Base-by-base conservation (phyloP, 2,888 invertebrate species). In the Nemapogon koenigi region DNA sequence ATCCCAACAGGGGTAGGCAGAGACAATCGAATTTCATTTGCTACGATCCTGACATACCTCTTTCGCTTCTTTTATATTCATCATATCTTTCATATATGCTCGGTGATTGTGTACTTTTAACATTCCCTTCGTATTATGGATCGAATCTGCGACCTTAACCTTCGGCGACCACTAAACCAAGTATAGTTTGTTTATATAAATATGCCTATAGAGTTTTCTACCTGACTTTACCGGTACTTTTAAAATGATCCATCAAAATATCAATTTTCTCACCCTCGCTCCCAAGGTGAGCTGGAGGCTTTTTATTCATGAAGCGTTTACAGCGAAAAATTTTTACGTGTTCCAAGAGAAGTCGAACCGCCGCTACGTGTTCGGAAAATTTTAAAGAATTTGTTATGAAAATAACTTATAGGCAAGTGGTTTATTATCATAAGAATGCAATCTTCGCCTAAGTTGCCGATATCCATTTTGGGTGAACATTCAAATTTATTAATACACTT, bases 271-370 rank as follows among this genome's bases (percentile, higher is more conserved):
- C 51, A 42, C 49, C 46, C 47, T 40, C 47, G 42, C 47, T 51
- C 51, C 52, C 52, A 49, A 55, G 50, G 57, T 54, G 53, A 49
- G 53, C 52, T 47, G 47, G 49, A 49, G 50, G 46, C 48, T 58
- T 38, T 59, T 59, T 59, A 66, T 66, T 64, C 67, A 54, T 52
- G 49, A 50, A 57, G 50, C 59, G 62, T 53, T 53, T 52, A 52
- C 44, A 42, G 43, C 49, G 47, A 33, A 33, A n/a, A 16, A 33
- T 19, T 31, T 31, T 31, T 19, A 33, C 33, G 33, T 33, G 33
- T 33, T 18, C 33, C 46, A 53, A 48, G 51, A 51, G 52, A 58
- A 61, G 62, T 61, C 61, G 56, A 63, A 60, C 52, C 46, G 46
- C 36, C 38, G 39, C 47, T 49, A 65, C 68, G 71, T 69, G 71